Base-by-base conservation (phyloP, 2,888 invertebrate species). In the Eupithecia exiguata region DNA sequence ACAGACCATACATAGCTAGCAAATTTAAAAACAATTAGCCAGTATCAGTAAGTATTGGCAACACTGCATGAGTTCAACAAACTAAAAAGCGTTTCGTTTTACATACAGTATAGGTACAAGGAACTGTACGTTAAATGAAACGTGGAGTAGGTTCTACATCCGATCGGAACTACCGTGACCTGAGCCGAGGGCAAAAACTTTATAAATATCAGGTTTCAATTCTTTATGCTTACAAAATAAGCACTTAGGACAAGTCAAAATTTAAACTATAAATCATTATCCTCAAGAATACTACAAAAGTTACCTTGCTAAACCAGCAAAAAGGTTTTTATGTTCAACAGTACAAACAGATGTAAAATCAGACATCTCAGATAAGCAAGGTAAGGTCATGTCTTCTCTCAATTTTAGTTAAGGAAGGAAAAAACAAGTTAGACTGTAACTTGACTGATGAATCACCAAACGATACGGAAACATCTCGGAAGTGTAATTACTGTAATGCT, bases 381-480 rank as follows among this genome's bases (percentile, higher is more conserved):
- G 68, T 69, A 75, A 76, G 79, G 79, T 80, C 79, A 76, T 71
- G 75, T 74, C 77, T 77, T 69, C 70, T 75, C 74, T 66, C 75
- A 76, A 78, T 78, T 78, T 77, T 78, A 77, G 70, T 75, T 69
- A 72, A 72, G 77, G 77, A 77, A 76, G 77, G 73, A 71, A 75
- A 74, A 74, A 78, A 77, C 69, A 72, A 58, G 69, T 69, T 74
- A 78, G 74, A 77, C 73, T 49, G 71, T 68, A 70, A 73, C 70
- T 74, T 80, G 78, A 78, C 71, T 78, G 74, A 80, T 79, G 73
- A 71, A 61, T 65, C 46, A 72, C 65, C 65, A 70, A 72, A 77
- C 77, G 80, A 84, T 79, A 77, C 84, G 84, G 87, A 84, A 86
- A 83, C 81, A 75, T 84, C 81, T 87, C 87, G 87, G 87, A 87